Base-by-base conservation (phyloP, 2,888 invertebrate species). In the Psylliodes chrysocephalus region DNA sequence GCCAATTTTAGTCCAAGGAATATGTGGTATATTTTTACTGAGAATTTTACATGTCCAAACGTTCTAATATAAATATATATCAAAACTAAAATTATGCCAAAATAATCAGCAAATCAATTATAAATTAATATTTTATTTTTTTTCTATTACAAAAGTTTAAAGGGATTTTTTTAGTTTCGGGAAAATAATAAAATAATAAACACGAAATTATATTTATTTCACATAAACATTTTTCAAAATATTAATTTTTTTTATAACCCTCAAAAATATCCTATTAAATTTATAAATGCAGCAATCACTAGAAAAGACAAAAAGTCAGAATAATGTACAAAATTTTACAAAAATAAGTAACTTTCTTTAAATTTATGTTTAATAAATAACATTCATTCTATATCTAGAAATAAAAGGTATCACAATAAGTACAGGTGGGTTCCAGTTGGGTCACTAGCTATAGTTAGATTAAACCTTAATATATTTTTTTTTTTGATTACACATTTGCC, bases 321-420 rank as follows among this genome's bases (percentile, higher is more conserved):
- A 53, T 30, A 60, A 65, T 63, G 63, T 68, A 68, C 65, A 68
- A 64, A 66, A 66, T 62, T n/a, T 69, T 66, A 68, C 60, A 69
- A 69, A 69, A 69, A 69, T 69, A 69, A 69, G 49, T 69, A 63
- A 64, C 35, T 66, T 55, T 60, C 19, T 46, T 60, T 19, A 10
- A 54, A 57, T 57, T 56, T 66, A 66, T 60, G 54, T 55, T 60
- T 55, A 55, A 63, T 42, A 66, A 56, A 66, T 59, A 63, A 63
- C 55, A 65, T 38, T 55, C 40, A 54, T 46, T 19, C 30, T 56
- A 64, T 35, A 30, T 60, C 46, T 62, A 51, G 47, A 63, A 66
- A 68, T 63, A 60, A 66, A 64, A 73, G 33, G 63, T 71, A 72
- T 72, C 72, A 72, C 72, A 72, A 69, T 72, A 71, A 72, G 70